Conservation (phyloP, 1,140 invertebrate species). For the Drosophila sturtevanti region DNA sequence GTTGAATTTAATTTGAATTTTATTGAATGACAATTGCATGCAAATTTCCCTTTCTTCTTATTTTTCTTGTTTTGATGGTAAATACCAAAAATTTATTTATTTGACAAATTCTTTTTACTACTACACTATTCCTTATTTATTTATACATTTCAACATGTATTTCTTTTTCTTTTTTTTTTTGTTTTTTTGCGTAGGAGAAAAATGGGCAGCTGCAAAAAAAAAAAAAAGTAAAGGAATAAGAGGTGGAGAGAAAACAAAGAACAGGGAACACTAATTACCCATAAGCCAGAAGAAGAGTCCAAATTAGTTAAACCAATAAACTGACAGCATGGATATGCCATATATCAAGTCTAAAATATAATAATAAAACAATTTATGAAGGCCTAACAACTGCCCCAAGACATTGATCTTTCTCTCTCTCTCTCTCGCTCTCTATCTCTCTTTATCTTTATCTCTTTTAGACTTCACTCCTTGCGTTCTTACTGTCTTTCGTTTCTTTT, state of each 20-base stretch:
- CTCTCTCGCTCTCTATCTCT: not conserved
- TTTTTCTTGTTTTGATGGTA: slow-evolving; percentile 37
- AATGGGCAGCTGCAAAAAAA: slow-evolving; percentile 56
- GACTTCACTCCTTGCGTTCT: not conserved
- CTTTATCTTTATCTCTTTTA: not conserved
- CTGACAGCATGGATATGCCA: slow-evolving; percentile 67
- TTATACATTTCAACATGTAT: too few relatives aligned
- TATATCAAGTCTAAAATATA: slow-evolving; percentile 77
- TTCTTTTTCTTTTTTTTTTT: not conserved
- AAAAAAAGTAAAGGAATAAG: slow-evolving; percentile 7
- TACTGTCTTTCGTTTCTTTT: not conserved
- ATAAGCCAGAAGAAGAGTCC: slow-evolving; percentile 9
- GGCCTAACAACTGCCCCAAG: slow-evolving; percentile 66
- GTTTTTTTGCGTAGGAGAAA: not conserved
- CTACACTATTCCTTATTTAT: not conserved
- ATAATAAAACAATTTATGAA: slow-evolving; percentile 82
- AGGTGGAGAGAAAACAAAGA: not conserved
- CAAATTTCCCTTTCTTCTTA: slow-evolving; percentile 44
- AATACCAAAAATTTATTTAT: slow-evolving; percentile 27
- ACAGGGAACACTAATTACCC: slow-evolving; percentile 2
- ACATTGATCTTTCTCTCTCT: slow-evolving; percentile 17
- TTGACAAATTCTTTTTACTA: slow-evolving; percentile 65
- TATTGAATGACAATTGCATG: slow-evolving; percentile 80
- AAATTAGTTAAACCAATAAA: slow-evolving; percentile 82
- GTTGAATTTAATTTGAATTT: slow-evolving; percentile 78